Base-by-base conservation (phyloP, 2,797 vertebrate genomes). In the Urophycis tenuis region DNA sequence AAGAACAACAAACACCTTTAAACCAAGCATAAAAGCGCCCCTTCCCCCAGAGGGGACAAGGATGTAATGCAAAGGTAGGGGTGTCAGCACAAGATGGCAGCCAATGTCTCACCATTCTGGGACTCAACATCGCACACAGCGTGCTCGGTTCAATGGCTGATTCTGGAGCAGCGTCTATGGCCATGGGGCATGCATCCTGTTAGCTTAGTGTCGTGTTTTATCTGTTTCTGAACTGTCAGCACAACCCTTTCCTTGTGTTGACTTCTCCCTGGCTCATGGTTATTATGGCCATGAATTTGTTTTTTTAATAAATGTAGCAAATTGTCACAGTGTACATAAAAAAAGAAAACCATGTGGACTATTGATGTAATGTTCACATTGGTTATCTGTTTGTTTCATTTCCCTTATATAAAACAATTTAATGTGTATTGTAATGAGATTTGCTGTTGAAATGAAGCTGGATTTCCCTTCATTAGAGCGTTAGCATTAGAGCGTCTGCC, bases 61-160 rank as follows among this genome's bases (percentile, higher is more conserved):
- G 82, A 85, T 76, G 83, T 88, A 87, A 89, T 82, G 87, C 87
- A 88, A 10, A 70, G 33, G 82, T 81, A 80, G 77, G 75, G 82
- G 86, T 86, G 88, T 87, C 87, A 87, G 84, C 81, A 76, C 85
- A 88, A 87, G 84, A 87, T 88, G 90, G 88, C 81, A 53, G 86
- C 53, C 53, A n/a, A 85, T 84, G 75, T 87, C 81, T 70, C 87
- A 86, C 77, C 81, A 64, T 78, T 60, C 53, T 60, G 80, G 15
- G 35, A 78, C 72, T 45, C 35, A 19, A 85, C 80, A 85, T 85
- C 79, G 78, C 72, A 80, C 71, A 72, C 30, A 78, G 74, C 80
- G 73, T 29, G 74, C 35, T 5, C 70, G 34, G 74, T 81, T 75
- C 67, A 71, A 80, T 81, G 78, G 36, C 45, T 30, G 39, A 67